Evolutionary conservation across 2,113 vertebrate species (phyloP).

Genomic region (Himantopus leucocephalus): DNA sequence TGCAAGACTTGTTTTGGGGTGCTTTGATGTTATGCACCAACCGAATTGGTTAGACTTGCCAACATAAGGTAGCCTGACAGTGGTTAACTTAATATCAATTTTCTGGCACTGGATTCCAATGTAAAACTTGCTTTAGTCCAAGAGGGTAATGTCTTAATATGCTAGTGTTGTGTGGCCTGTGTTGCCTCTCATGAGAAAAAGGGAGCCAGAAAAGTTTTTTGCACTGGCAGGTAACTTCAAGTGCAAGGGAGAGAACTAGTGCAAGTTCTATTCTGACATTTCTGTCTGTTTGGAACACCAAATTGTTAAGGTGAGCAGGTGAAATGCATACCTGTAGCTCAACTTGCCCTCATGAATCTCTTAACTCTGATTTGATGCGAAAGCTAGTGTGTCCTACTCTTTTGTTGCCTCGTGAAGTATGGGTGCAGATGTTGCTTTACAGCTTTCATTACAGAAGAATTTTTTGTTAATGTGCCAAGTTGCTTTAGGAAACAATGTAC

Average conservation of each 20-base stretch:
- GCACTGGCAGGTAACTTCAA: background rate
- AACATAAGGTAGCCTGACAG: background rate
- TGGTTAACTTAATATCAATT: background rate
- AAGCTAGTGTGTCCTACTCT: background rate
- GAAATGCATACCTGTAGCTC: background rate
- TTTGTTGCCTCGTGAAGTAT: background rate
- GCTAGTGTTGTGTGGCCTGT: background rate
- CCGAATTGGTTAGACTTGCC: background rate
- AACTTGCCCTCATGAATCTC: background rate
- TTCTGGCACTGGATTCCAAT: background rate
- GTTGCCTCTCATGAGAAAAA: background rate
- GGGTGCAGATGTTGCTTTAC: background rate
- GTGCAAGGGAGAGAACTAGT: background rate
- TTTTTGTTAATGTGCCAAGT: background rate
- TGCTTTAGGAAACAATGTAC: background rate
- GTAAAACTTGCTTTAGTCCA: background rate
- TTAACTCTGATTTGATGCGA: background rate
- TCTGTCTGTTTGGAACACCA: background rate
- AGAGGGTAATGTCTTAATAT: background rate
- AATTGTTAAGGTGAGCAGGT: background rate
- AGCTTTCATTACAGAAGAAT: background rate
- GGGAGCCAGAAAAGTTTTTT: background rate
- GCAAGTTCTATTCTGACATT: background rate
- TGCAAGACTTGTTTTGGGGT: background rate
- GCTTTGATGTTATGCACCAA: background rate